Conservation (phyloP, 1,140 invertebrate species). For the Luehdorfia chinensis region DNA sequence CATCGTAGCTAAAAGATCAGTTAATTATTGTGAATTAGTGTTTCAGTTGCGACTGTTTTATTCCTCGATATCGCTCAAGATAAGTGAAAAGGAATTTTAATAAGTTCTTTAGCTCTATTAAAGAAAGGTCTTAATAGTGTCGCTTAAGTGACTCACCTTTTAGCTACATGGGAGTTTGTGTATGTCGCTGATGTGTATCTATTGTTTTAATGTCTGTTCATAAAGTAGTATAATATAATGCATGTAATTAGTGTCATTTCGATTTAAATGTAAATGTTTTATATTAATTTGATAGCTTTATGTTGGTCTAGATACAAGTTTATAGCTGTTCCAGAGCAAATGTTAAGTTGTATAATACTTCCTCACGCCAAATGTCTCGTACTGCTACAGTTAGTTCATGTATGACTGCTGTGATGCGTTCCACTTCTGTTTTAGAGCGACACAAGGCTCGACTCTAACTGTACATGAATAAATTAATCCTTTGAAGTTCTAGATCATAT, state of each 20-base stretch:
- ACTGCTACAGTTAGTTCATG: slow-evolving; percentile 3
- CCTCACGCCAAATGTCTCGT: slow-evolving; percentile 1
- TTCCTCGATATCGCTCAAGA: too few species aligned
- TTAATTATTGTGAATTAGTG: not conserved
- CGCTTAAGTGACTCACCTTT: slow-evolving; percentile 6
- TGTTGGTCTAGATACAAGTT: slow-evolving; percentile 37
- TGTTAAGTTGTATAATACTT: slow-evolving; percentile 9
- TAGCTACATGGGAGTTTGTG: slow-evolving; percentile 16
- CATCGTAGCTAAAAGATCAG: slow-evolving; percentile 12
- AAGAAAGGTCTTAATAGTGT: too few species aligned
- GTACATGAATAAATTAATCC: slow-evolving; percentile 36
- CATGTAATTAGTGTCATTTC: slow-evolving; percentile 57
- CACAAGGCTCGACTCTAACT: slow-evolving; percentile 1
- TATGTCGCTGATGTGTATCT: slow-evolving; percentile 26
- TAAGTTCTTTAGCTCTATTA: too few species aligned
- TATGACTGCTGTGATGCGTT: not conserved
- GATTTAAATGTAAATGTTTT: slow-evolving; percentile 47
- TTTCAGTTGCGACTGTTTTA: too few species aligned
- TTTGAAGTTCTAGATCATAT: slow-evolving; percentile 75
- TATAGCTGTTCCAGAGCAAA: slow-evolving; percentile 3
- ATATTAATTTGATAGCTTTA: slow-evolving; percentile 44
- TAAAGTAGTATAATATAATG: slow-evolving; percentile 51
- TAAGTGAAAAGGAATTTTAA: too few species aligned
- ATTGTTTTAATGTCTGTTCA: slow-evolving; percentile 40
- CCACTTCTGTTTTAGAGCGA: not conserved